Evolutionary conservation across 2,888 invertebrate genomes (phyloP), one percentile per base, ranked within the genome.

Genomic region (Germaria angustata): DNA sequence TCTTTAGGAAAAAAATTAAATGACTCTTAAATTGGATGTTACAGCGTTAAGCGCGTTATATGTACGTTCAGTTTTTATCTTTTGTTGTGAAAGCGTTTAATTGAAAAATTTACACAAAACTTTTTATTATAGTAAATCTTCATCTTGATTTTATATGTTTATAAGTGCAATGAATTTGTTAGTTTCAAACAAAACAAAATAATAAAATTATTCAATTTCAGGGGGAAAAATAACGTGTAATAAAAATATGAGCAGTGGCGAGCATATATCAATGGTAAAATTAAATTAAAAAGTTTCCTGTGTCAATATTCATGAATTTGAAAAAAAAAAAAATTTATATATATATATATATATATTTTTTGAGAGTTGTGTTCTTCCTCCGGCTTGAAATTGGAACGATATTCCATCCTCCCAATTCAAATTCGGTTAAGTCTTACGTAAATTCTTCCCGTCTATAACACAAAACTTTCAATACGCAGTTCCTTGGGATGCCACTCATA

Each of bases 151-250:
- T 65, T 28, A 6, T 28, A n/a, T n/a, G n/a, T 53, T 75, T 24
- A n/a, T 17, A 66, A 57, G 28, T 22, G 68, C 36, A 32, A 39
- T 46, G 24, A 15, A 6, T 49, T 39, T 28, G 2, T 34, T 34
- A 22, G 34, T 41, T 53, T 24, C 20, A 41, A 65, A 75, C 22
- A 57, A 66, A 65, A 36, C 2, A 44, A 63, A 44, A 73, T 53
- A 44, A 63, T 11, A 53, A 32, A 53, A 65, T 75, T 46, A 59
- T 75, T 49, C n/a, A 65, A 53, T 73, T 63, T 17, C n/a, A n/a
- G n/a, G n/a, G n/a, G 63, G 9, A 20, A 22, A 20, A 28, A 68
- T 2, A 34, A 15, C 0, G 1, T 4, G 15, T 4, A 34, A 55
- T 22, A 34, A 6, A 34, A 32, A 57, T 28, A 36, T 13, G 13